A percentile compares a stretch with the other conserved stretches of the same genome.
These are phyloP conservation scores for Rhopalosiphum nymphaeae DNA, from an alignment of 2,888 invertebrate genomes.

Conservation along the genomic window DNA sequence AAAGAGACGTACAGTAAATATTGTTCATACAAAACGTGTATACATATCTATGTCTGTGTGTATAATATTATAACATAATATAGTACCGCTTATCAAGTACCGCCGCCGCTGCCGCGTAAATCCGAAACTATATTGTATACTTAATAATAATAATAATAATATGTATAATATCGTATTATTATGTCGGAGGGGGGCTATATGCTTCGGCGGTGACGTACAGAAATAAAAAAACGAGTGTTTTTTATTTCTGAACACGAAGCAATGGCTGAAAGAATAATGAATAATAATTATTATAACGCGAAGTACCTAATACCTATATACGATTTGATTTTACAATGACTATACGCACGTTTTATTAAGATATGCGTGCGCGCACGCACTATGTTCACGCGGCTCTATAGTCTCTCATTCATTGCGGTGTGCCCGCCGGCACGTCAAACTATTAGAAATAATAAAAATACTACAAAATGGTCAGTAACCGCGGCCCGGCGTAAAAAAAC, in stretches of 20 bases:
- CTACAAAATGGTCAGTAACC: conserved; percentile 17
- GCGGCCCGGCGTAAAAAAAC: neutral
- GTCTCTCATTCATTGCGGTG: neutral
- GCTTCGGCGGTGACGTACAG: neutral
- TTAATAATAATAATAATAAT: neutral
- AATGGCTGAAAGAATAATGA: neutral
- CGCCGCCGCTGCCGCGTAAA: neutral
- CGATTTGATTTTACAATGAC: neutral
- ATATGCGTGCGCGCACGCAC: neutral
- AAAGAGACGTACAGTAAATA: neutral
- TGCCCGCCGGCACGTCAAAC: neutral
- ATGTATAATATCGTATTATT: neutral
- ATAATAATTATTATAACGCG: neutral
- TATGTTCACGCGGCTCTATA: neutral
- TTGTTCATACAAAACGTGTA: neutral
- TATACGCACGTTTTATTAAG: neutral
- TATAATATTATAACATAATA: neutral
- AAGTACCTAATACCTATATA: neutral
- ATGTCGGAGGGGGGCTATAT: neutral
- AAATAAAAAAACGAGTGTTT: neutral
- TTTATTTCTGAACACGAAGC: neutral
- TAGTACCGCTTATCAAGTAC: conserved; percentile 12
- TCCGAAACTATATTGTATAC: conserved; percentile 19
- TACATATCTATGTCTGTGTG: neutral
- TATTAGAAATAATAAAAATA: conserved; percentile 3